A percentile compares a stretch with the other conserved stretches of the same genome.
Evolutionary conservation across 1,140 invertebrate genomes (phyloP).

Genomic region (Aphelinus atriplicis): DNA sequence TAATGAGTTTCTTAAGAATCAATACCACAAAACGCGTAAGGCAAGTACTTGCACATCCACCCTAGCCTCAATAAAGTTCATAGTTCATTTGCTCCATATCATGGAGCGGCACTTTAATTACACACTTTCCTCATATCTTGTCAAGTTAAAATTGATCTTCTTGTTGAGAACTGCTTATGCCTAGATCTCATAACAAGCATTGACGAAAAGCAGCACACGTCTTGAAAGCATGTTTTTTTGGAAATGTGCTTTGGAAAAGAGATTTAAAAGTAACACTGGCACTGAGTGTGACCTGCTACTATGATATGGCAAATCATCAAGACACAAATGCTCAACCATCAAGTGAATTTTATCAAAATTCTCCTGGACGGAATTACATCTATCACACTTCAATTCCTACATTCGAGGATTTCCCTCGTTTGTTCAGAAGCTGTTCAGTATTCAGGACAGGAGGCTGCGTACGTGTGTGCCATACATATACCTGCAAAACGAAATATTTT

Average conservation of each 20-base stretch:
- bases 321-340: slow-evolving; percentile 3
- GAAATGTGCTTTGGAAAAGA: slow-evolving; percentile 36
- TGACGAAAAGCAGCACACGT: slow-evolving; percentile 13
- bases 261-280: slow-evolving; percentile 40
- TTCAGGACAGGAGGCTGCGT: slow-evolving; percentile 85
- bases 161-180: slow-evolving; percentile 14
- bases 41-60: slow-evolving; percentile 24
- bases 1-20: background rate
- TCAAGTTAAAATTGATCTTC: slow-evolving; percentile 1
- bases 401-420: slow-evolving; percentile 71
- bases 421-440: slow-evolving; percentile 70
- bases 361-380: slow-evolving; percentile 27
- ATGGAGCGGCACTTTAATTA: slow-evolving; percentile 34
- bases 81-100: slow-evolving; percentile 12
- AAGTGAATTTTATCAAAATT: slow-evolving; percentile 27
- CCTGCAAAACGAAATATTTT: slow-evolving; percentile 59
- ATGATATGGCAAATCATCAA: slow-evolving; percentile 36
- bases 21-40: slow-evolving; percentile 27
- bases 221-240: slow-evolving; percentile 24
- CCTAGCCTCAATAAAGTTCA: slow-evolving; percentile 23
- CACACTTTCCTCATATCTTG: slow-evolving; percentile 9
- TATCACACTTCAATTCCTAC: slow-evolving; percentile 79
- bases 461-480: slow-evolving; percentile 97
- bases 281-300: slow-evolving; percentile 33
- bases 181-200: background rate